Base-by-base conservation (phyloP, 2,113 vertebrate genomes). In the Pachycephala philippinensis region DNA sequence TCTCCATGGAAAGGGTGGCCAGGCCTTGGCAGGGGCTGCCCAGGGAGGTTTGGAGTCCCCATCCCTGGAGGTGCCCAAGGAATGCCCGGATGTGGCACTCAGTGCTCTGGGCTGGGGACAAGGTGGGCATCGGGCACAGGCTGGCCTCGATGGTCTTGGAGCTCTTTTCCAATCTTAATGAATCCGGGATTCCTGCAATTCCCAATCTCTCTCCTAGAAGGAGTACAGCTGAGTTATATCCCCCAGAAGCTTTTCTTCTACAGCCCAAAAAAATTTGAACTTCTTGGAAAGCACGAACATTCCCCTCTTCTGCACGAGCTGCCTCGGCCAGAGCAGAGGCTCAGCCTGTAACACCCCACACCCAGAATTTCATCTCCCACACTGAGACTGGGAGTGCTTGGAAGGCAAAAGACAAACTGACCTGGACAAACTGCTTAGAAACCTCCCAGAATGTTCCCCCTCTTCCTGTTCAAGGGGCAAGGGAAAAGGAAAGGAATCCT, bases 31-130 rank as follows among this genome's bases (percentile, higher is more conserved):
- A 71, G n/a, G 15, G 8, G 22, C 49, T 88, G 49, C 57, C 56
- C 56, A 71, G n/a, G 65, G 75, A 71, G 40, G 49, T 21, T 2
- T 70, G 85, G 30, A 63, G 19, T 26, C 0, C n/a, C 49, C n/a
- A 54, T 5, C 30, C 65, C 40, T 63, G 56, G 30, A 56, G 75
- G 20, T 71, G 57, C 6, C 35, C 57, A 42, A 31, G 75, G 35
- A 71, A 70, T 0, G 2, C 2, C 35, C 1, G 2, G 20, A 37
- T 0, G 0, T 37, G 63, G 45, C 53, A 49, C 49, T 54, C 8
- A 9, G 19, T 2, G 64, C 65, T n/a, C 56, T 30, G 30, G 20
- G n/a, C 19, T 71, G 57, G 30, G 2, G 49, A 42, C 31, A 57
- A 22, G 13, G 42, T 8, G 35, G 21, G 28, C 3, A 64, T 9